Evolutionary conservation across 2,888 invertebrate genomes (phyloP), one percentile per base, ranked within the genome.

Genomic region (Anthophora plumipes): DNA sequence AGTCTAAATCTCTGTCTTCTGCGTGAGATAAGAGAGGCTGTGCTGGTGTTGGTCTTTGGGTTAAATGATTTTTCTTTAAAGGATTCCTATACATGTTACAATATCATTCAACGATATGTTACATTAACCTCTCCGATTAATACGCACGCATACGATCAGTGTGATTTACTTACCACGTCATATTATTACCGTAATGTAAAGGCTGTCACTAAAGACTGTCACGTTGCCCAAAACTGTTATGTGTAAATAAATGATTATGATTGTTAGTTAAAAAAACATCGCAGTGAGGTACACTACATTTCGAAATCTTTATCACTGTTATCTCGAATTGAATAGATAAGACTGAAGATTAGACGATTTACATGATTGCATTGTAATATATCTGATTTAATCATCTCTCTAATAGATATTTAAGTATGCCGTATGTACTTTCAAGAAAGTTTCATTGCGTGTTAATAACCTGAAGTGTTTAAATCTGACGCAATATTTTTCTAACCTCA

Each of bases 1-100:
- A 77, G 78, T 93, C 93, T 46, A 94, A 79, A 8, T 93, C 92
- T 72, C 91, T 85, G 66, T 94, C 94, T 67, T 94, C 93, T 0
- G 82, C 76, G 55, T 89, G 82, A 17, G 92, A 87, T 61, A 94
- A 82, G 43, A 93, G 82, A 46, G 92, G 92, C 11, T 89, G 85
- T 22, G 93, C 93, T 55, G 92, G 85, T 46, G 90, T 90, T 43
- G 94, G 94, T 71, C 90, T 91, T 50, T 89, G 90, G 3, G 88
- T 91, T 70, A 93, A 80, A 55, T 89, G 88, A 85, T 89, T 91
- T 75, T 85, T 92, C 74, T 90, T 91, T 37, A 92, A 85, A 17
- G 92, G 92, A 89, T 93, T 93, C 93, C 93, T 93, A n/a, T 22
- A 12, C 14, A 7, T 5, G 50, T 64, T 43, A 6, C 12, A n/a